These are phyloP conservation scores for Urocyon cinereoargenteus DNA, from an alignment of 2,797 vertebrate species.

Conservation along the genomic window DNA sequence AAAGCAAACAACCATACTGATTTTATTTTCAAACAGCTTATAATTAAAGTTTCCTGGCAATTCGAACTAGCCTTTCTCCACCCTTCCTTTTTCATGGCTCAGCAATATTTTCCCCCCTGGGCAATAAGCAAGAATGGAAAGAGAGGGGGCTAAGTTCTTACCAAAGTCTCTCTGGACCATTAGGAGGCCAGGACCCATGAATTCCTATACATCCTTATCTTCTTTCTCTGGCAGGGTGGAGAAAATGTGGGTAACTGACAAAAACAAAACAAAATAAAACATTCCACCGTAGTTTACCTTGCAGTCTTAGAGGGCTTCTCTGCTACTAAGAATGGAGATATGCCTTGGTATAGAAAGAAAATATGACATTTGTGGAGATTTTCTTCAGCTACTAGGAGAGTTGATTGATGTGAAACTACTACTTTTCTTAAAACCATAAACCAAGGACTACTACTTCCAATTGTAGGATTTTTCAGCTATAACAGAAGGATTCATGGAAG, in stretches of 20 bases:
- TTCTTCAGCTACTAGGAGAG: conserved; percentile 13
- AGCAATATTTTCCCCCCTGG: not conserved
- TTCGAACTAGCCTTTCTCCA: not conserved
- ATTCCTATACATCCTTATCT: not conserved
- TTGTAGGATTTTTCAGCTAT: conserved; percentile 29
- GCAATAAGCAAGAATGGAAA: not conserved
- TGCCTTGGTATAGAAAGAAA: not conserved
- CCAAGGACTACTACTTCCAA: not conserved
- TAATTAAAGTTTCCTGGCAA: conserved; percentile 24
- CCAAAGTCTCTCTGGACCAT: not conserved
- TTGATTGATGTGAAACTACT: not conserved
- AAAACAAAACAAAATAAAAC: not conserved
- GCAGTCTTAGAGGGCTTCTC: not conserved
- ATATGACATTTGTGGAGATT: conserved; percentile 14
- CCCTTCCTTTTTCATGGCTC: not conserved
- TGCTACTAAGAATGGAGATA: conserved; percentile 30
- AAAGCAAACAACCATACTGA: not conserved
- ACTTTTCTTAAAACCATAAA: conserved; percentile 43
- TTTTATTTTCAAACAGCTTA: conserved; percentile 37
- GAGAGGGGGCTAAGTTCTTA: not conserved
- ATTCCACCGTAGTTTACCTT: not conserved
- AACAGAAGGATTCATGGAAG: conserved; percentile 27
- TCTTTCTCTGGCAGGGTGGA: not conserved
- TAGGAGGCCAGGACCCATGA: not conserved
- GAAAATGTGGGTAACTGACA: not conserved